These are phyloP conservation scores for Prionace glauca DNA, from an alignment of 2,797 vertebrate genomes.

Conservation along the genomic window DNA sequence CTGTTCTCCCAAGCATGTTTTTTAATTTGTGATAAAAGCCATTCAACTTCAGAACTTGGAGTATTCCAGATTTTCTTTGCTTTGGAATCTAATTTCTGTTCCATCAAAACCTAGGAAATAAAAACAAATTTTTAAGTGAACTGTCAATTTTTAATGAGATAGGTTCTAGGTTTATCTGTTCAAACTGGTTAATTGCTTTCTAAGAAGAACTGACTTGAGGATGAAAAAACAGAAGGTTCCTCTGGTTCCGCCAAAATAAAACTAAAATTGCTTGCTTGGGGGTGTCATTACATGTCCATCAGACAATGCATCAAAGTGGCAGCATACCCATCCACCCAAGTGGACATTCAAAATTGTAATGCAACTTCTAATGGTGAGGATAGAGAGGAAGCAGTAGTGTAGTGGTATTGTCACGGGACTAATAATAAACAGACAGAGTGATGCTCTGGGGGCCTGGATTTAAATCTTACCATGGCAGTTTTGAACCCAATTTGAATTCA, in stretches of 20 bases:
- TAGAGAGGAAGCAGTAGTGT: too few species aligned
- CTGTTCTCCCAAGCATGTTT: slow-evolving; percentile 69
- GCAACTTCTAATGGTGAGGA: too few species aligned
- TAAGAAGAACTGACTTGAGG: not conserved
- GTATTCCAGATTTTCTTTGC: slow-evolving; percentile 56
- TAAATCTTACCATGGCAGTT: too few species aligned
- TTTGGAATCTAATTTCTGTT: slow-evolving; percentile 50
- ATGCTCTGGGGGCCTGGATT: too few species aligned
- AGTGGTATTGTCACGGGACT: too few species aligned
- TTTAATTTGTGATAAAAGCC: slow-evolving; percentile 81
- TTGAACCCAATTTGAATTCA: too few species aligned
- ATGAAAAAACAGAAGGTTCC: not conserved
- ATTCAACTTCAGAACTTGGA: slow-evolving; percentile 72
- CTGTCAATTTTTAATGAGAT: not conserved
- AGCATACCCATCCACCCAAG: not conserved
- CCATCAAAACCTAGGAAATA: slow-evolving; percentile 56
- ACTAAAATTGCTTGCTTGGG: not conserved
- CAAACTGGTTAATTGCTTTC: not conserved
- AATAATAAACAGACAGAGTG: too few species aligned
- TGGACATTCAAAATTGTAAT: not conserved
- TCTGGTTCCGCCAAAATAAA: not conserved
- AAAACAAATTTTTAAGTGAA: not conserved
- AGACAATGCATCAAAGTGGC: not conserved
- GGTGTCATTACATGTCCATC: not conserved
- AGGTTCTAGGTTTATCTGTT: not conserved